Percentiles rank a stretch among this genome's conserved stretches.
phyloP scores from a whole-genome alignment of 2,888 invertebrate species.

The Papilio elwesi region DNA sequence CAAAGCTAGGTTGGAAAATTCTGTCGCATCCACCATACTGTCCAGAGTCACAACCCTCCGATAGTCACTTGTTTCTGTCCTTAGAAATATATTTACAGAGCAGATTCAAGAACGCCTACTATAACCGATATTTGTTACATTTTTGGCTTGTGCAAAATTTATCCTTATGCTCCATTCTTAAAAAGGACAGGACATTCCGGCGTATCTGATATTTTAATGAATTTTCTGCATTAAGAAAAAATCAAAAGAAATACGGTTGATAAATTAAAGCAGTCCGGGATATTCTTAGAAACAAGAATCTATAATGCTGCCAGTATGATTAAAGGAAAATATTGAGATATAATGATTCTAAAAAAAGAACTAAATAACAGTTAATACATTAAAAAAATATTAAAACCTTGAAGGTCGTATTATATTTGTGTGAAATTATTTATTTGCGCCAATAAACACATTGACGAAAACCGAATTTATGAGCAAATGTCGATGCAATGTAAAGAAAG shows the following conservation, averaged over 20 bases:
- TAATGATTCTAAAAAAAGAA: too few relatives aligned
- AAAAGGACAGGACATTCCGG: constrained; percentile 5
- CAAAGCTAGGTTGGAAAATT: constrained; percentile 8
- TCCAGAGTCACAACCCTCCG: background rate
- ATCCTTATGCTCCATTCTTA: background rate
- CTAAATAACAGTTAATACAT: too few relatives aligned
- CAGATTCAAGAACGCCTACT: constrained; percentile 13
- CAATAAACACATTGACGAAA: constrained; percentile 6
- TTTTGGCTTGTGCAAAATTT: constrained; percentile 5
- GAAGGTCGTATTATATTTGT: background rate
- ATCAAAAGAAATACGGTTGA: too few relatives aligned
- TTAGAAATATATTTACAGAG: constrained; percentile 1
- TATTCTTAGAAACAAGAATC: too few relatives aligned
- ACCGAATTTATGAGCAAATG: background rate
- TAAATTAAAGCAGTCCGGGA: too few relatives aligned
- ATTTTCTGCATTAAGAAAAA: too few relatives aligned
- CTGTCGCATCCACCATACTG: constrained; percentile 2
- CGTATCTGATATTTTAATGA: background rate
- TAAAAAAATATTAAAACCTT: background rate
- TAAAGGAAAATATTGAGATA: too few relatives aligned
- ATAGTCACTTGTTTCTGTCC: constrained; percentile 9
- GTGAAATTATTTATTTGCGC: background rate
- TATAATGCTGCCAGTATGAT: too few relatives aligned
- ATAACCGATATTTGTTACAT: background rate
- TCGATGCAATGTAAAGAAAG: constrained; percentile 1